Evolutionary conservation across 1,140 invertebrate species (phyloP).

Genomic region (Dreissena rostriformis): DNA sequence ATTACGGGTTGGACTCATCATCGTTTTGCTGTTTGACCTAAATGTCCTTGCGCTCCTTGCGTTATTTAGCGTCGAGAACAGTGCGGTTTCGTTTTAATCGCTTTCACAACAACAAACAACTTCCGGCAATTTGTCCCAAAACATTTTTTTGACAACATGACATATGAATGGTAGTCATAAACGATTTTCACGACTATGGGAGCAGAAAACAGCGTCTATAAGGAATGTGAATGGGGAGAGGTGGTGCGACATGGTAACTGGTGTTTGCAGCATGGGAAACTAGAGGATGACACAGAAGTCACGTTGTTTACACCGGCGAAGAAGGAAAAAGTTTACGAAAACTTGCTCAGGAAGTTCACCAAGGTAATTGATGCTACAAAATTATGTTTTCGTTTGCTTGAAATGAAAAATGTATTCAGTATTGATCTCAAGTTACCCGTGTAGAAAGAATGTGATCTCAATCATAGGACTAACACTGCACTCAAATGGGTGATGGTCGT

Average conservation of each 20-base stretch:
- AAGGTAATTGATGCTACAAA: slow-evolving; percentile 56
- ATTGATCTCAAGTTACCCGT: neutral
- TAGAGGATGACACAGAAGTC: slow-evolving; percentile 56
- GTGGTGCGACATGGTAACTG: slow-evolving; percentile 49
- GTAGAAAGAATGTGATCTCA: no score
- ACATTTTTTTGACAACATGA: no score
- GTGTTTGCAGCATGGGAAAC: slow-evolving; percentile 59
- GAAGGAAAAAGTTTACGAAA: slow-evolving; percentile 59
- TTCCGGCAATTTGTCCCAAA: no score
- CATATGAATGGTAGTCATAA: no score
- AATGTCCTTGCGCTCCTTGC: no score
- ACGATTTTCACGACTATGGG: slow-evolving; percentile 61
- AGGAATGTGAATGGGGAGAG: slow-evolving; percentile 66
- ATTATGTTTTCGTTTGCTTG: neutral
- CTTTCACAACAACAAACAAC: no score
- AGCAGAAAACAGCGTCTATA: slow-evolving; percentile 67
- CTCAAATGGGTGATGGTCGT: neutral
- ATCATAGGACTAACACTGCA: neutral
- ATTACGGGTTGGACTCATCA: no score
- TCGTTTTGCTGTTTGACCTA: no score
- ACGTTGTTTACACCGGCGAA: slow-evolving; percentile 63
- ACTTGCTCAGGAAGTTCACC: slow-evolving; percentile 61
- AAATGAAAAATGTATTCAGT: neutral
- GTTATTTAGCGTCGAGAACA: no score
- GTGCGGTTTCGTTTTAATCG: no score